These are phyloP conservation scores for Anguilla megastoma DNA, from an alignment of 2,797 vertebrate species.

Conservation along the genomic window DNA sequence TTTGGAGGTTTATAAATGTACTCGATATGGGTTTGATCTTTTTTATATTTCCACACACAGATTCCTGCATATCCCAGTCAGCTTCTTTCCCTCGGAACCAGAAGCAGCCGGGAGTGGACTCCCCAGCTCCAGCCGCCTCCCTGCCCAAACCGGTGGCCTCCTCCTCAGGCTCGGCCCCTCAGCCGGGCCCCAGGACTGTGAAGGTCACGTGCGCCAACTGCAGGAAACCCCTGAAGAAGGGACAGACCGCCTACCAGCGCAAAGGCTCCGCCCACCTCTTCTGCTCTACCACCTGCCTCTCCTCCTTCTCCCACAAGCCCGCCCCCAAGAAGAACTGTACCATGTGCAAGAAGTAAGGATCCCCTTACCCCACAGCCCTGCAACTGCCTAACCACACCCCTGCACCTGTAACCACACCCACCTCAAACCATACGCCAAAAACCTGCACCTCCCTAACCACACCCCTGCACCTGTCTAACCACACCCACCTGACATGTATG, in stretches of 20 bases:
- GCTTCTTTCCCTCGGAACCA: conserved; percentile 96
- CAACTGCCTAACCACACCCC: background rate
- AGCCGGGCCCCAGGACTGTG: conserved; percentile 87
- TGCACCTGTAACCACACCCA: background rate
- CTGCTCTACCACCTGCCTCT: conserved; percentile 96
- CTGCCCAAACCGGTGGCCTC: conserved; percentile 81
- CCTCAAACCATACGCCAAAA: background rate
- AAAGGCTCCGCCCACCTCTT: conserved; percentile 98
- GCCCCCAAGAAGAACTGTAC: conserved; percentile 98
- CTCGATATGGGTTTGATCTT: background rate
- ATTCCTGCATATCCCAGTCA: conserved; percentile 97
- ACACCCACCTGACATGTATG: background rate
- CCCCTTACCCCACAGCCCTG: background rate
- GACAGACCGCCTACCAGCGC: conserved; percentile 96
- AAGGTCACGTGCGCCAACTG: conserved; percentile 99
- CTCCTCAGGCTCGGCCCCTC: conserved; percentile 68
- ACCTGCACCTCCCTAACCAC: background rate
- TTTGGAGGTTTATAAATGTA: background rate
- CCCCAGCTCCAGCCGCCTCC: conserved; percentile 88
- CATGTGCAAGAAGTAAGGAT: conserved; percentile 98
- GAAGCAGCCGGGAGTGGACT: conserved; percentile 92
- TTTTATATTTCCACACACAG: conserved; percentile 59
- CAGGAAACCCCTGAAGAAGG: conserved; percentile 98
- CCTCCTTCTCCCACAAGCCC: conserved; percentile 97
- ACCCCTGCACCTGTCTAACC: background rate